Evolutionary conservation across 2,888 invertebrate genomes (phyloP).

Genomic region (Imbricaverruca yamaguchii): DNA sequence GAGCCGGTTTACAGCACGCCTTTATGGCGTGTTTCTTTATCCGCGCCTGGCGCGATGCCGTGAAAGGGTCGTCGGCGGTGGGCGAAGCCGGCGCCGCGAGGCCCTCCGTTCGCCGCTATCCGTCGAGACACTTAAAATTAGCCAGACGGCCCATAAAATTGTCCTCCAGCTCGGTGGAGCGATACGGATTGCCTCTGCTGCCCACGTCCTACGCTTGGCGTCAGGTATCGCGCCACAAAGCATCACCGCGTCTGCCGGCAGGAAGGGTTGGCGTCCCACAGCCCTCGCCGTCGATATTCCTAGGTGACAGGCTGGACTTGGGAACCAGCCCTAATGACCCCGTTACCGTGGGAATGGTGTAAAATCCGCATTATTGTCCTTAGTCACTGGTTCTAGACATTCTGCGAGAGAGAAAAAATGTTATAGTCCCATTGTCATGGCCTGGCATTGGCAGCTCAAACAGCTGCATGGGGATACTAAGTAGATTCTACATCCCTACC

Average conservation of each 20-base stretch:
- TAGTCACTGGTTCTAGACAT: no score
- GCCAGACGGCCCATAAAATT: constrained; percentile 6
- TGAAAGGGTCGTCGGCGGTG: constrained; percentile 1
- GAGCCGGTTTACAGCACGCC: not conserved
- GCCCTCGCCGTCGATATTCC: no score
- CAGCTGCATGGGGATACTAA: no score
- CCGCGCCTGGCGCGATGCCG: not conserved
- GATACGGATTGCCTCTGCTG: no score
- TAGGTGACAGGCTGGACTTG: not conserved
- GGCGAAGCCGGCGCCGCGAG: not conserved
- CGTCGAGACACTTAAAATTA: constrained; percentile 9
- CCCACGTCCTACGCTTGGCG: no score
- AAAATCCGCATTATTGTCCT: not conserved
- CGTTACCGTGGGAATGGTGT: not conserved
- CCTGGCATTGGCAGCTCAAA: no score
- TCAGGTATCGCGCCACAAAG: no score
- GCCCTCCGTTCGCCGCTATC: not conserved
- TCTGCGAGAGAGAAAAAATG: no score
- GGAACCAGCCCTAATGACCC: not conserved
- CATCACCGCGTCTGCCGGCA: not conserved
- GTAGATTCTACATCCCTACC: no score
- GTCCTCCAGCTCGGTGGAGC: not conserved
- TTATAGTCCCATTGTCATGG: no score
- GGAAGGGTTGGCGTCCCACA: not conserved
- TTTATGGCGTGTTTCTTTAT: constrained; percentile 8